Conservation (phyloP, 2,797 vertebrate species). For the Rachycentron canadum region DNA sequence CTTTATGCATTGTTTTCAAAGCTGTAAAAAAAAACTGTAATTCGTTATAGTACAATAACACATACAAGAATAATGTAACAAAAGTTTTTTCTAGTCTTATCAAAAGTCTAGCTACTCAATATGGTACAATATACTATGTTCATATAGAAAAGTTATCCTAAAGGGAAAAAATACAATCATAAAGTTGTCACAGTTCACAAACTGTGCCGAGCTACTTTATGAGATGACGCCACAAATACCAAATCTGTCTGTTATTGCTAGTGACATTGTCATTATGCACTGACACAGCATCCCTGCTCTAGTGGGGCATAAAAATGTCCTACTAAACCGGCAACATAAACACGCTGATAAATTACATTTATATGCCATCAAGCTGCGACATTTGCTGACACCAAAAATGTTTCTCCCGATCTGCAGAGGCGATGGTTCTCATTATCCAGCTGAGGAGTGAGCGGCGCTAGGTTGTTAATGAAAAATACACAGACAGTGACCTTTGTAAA, state of each 20-base stretch:
- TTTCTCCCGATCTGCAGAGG: constrained; percentile 83
- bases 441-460: constrained; percentile 68
- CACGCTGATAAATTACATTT: constrained; percentile 87
- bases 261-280: constrained; percentile 86
- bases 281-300: constrained; percentile 84
- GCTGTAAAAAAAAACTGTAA: constrained; percentile 9
- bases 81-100: constrained; percentile 1
- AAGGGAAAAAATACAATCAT: constrained; percentile 69
- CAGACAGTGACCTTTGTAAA: constrained; percentile 84
- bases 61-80: constrained; percentile 15
- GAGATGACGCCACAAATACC: constrained; percentile 80
- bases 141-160: constrained; percentile 53
- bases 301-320: constrained; percentile 83
- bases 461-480: constrained; percentile 84
- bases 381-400: constrained; percentile 86
- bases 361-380: constrained; percentile 83
- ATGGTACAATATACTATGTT: not conserved
- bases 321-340: constrained; percentile 86
- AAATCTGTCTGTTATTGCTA: constrained; percentile 84
- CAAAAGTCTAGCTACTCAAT: constrained; percentile 10
- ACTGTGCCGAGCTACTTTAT: constrained; percentile 74
- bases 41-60: constrained; percentile 3
- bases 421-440: constrained; percentile 84
- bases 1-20: constrained; percentile 29
- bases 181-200: constrained; percentile 80